phyloP scores from a whole-genome alignment of 2,888 invertebrate species.

The Drosophila prolongata region DNA sequence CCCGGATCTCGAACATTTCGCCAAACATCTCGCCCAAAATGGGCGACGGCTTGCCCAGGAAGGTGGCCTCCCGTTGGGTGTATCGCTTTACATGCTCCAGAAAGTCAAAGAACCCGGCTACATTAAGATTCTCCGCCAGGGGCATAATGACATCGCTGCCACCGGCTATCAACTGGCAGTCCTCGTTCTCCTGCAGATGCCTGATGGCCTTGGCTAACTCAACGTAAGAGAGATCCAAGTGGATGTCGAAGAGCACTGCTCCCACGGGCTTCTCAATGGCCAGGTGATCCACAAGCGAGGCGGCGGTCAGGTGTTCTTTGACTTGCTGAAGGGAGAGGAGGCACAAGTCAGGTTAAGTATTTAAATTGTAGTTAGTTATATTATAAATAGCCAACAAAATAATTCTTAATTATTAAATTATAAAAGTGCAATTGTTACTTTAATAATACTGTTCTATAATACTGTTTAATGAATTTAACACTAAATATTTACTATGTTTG shows the following conservation, averaged over 20 bases:
- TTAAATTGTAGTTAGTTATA: no score
- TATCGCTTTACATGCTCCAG: constrained; percentile 70
- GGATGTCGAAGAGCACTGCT: constrained; percentile 85
- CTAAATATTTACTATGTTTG: no score
- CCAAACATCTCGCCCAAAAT: constrained; percentile 81
- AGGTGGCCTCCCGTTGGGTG: constrained; percentile 80
- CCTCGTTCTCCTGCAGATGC: constrained; percentile 84
- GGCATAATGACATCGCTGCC: constrained; percentile 81
- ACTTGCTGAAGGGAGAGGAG: constrained; percentile 52
- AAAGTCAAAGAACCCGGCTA: constrained; percentile 79
- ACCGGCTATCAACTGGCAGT: constrained; percentile 84
- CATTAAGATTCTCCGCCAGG: constrained; percentile 65
- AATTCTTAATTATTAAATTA: no score
- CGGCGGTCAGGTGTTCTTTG: constrained; percentile 64
- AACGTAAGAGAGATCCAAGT: constrained; percentile 83
- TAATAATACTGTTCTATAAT: no score
- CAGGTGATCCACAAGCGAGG: constrained; percentile 54
- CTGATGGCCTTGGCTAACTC: constrained; percentile 84
- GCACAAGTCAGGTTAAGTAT: neutral
- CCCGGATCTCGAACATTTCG: constrained; percentile 84
- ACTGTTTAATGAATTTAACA: no score
- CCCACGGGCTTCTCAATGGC: constrained; percentile 77
- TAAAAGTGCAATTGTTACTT: no score
- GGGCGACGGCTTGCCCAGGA: constrained; percentile 85
- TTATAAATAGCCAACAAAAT: no score